A percentile compares a stretch with the other conserved stretches of the same genome.
These are phyloP conservation scores for Tetramorium simillimum DNA, from an alignment of 1,140 invertebrate genomes.

Conservation along the genomic window DNA sequence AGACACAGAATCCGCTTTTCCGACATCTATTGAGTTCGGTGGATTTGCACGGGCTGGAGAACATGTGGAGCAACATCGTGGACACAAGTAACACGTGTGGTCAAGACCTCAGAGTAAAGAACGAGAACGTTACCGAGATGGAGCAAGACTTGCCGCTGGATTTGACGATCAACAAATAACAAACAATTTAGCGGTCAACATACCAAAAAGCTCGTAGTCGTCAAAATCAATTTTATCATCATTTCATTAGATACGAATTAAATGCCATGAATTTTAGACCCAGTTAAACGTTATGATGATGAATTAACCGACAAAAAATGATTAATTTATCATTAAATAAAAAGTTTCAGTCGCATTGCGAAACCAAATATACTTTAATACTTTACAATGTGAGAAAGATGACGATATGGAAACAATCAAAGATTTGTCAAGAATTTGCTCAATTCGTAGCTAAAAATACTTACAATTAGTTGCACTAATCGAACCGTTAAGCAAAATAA, in stretches of 20 bases:
- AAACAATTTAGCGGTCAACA: background rate
- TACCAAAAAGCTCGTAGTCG: slow-evolving; percentile 37
- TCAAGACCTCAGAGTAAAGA: slow-evolving; percentile 81
- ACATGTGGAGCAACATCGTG: slow-evolving; percentile 78
- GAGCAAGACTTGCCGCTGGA: slow-evolving; percentile 84
- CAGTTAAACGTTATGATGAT: background rate
- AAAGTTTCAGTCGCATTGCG: slow-evolving; percentile 65
- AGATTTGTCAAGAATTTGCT: slow-evolving; percentile 57
- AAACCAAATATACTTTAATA: slow-evolving; percentile 79
- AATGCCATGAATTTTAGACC: background rate
- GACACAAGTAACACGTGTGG: slow-evolving; percentile 77
- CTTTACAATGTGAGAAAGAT: background rate
- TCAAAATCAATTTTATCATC: slow-evolving; percentile 14
- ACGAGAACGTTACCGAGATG: slow-evolving; percentile 78
- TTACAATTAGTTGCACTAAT: background rate
- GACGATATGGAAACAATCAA: background rate
- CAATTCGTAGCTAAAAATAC: slow-evolving; percentile 29
- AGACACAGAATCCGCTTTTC: slow-evolving; percentile 82
- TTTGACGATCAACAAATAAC: slow-evolving; percentile 82
- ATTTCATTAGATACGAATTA: slow-evolving; percentile 1
- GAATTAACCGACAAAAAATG: background rate
- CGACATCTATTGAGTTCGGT: slow-evolving; percentile 80
- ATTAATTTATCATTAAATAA: background rate
- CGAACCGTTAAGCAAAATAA: slow-evolving; percentile 3
- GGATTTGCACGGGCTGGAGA: slow-evolving; percentile 80